These are phyloP conservation scores for Drosophila setifemur DNA, from an alignment of 1,140 invertebrate species.

Conservation along the genomic window DNA sequence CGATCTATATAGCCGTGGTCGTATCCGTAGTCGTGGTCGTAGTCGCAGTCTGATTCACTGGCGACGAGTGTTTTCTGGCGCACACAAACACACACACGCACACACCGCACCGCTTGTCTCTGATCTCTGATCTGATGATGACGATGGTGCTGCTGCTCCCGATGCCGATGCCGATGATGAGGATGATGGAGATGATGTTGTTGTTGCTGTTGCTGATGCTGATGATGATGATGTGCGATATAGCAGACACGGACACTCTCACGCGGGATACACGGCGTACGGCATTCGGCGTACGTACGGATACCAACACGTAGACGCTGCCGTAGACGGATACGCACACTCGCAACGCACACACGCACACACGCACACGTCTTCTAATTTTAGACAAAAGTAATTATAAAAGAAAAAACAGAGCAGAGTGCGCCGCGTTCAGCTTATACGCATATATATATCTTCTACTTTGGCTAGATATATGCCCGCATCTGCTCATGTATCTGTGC, in stretches of 20 bases:
- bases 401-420: slow-evolving; percentile 79
- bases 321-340: slow-evolving; percentile 52
- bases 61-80: slow-evolving; percentile 68
- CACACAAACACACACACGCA: slow-evolving; percentile 41
- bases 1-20: slow-evolving; percentile 70
- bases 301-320: not conserved
- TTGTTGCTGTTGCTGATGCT: slow-evolving; percentile 70
- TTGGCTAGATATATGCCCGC: slow-evolving; percentile 26
- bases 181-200: slow-evolving; percentile 56
- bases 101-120: slow-evolving; percentile 19
- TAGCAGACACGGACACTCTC: slow-evolving; percentile 70
- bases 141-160: no score
- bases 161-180: slow-evolving; percentile 1
- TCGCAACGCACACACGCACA: slow-evolving; percentile 24
- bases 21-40: slow-evolving; percentile 20
- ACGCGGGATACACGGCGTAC: slow-evolving; percentile 23
- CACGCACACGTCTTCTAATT: slow-evolving; percentile 82
- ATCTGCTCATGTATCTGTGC: slow-evolving; percentile 25
- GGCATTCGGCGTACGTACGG: no score
- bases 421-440: slow-evolving; percentile 75
- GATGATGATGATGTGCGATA: slow-evolving; percentile 75
- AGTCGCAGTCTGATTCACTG: slow-evolving; percentile 68
- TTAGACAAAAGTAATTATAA: slow-evolving; percentile 83
- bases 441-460: slow-evolving; percentile 76
- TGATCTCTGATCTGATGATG: slow-evolving; percentile 32